Evolutionary conservation across 2,113 vertebrate genomes (phyloP), one percentile per base, ranked within the genome.

Genomic region (Butorides virescens): DNA sequence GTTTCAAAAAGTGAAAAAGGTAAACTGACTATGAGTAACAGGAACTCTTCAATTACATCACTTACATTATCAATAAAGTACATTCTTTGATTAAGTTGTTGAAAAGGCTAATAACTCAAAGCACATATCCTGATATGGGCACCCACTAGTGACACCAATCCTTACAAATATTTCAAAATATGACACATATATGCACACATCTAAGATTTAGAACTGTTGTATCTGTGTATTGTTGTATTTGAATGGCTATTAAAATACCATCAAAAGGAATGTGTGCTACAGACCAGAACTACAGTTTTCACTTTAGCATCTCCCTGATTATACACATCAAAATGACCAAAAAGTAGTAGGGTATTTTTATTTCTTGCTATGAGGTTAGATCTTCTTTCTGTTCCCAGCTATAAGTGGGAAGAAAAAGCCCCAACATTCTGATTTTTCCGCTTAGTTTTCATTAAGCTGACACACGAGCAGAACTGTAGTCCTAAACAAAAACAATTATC

Each of bases 21-120:
- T 44, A 63, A 86, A 7, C 5, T 44, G 39, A 63, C 27, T 49
- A 7, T 5, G 12, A 84, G 36, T 29, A 66, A 88, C 4, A 58
- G 19, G 0, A 0, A 66, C 25, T 61, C 55, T 39, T 89, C 37
- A 44, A 42, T 44, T 14, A n/a, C 2, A 29, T 32, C 59, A n/a
- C 18, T 77, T 55, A 58, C 5, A 62, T 27, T 52, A 26, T 4
- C n/a, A 23, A 79, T 30, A 61, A 36, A 72, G 42, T 10, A 61
- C 9, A 34, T 46, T 56, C 22, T 85, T 29, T 22, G 23, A 42
- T 13, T 29, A 61, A 0, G 0, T 37, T 46, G 53, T 2, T 71
- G 55, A 90, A n/a, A 86, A 49, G 11, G 53, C 16, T 37, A 58
- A n/a, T 34, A 74, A 36, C 42, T 30, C 58, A 27, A 56, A 87